Evolutionary conservation across 2,888 invertebrate species (phyloP).

Genomic region (Petrolisthes manimaculis): DNA sequence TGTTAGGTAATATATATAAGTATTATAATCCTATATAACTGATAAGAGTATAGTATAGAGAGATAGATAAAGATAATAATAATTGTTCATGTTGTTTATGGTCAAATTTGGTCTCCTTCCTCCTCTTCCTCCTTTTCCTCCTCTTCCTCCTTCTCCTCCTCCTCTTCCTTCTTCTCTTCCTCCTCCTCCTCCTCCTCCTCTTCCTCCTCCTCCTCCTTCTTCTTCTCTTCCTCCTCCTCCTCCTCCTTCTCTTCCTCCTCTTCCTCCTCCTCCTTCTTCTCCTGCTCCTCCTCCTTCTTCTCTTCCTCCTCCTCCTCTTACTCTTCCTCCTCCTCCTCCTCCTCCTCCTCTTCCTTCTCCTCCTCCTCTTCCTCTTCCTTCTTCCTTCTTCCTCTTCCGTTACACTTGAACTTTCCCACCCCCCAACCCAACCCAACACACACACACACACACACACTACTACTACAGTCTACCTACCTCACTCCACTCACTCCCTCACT

Average conservation of each 20-base stretch:
- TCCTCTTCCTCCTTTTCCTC: constrained; percentile 14
- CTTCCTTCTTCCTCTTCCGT: no score
- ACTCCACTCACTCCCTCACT: no score
- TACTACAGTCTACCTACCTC: not conserved
- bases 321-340: constrained; percentile 14
- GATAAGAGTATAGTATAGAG: not conserved
- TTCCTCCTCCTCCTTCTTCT: constrained; percentile 12
- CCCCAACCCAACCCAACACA: no score
- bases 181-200: constrained; percentile 7
- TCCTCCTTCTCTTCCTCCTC: constrained; percentile 20
- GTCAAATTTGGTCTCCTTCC: no score
- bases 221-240: constrained; percentile 1
- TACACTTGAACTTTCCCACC: no score
- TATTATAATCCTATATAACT: not conserved
- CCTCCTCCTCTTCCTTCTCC: no score
- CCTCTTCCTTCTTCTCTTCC: not conserved
- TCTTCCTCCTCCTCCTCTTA: no score
- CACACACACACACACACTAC: not conserved
- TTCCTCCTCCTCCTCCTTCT: constrained; percentile 9
- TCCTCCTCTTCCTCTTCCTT: no score
- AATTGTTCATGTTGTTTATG: no score
- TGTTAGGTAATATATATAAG: constrained; percentile 9
- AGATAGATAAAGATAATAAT: not conserved
- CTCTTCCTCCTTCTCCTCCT: constrained; percentile 13
- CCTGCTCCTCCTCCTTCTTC: constrained; percentile 1